These are phyloP conservation scores for Pteropus rufus DNA, from an alignment of 2,797 vertebrate species.

Conservation along the genomic window DNA sequence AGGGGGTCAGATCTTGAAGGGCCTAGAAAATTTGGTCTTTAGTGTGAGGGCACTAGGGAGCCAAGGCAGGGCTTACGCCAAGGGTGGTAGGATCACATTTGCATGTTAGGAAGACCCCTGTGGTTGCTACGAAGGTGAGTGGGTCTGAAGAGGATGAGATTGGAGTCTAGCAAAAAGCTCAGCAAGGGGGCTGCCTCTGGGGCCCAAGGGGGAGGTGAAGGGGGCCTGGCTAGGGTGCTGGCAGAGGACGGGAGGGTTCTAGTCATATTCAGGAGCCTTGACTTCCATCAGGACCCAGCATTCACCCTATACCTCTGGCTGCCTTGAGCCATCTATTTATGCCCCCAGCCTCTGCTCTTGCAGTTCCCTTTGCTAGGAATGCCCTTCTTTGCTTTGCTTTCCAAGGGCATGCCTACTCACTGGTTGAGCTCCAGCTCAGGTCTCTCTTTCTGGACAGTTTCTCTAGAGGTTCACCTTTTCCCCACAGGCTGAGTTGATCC, in stretches of 20 bases:
- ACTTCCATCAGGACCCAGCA: not conserved
- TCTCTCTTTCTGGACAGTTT: not conserved
- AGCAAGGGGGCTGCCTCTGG: not conserved
- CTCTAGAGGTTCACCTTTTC: not conserved
- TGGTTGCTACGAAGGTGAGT: too few relatives aligned
- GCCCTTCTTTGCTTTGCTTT: not conserved
- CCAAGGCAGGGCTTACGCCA: not conserved
- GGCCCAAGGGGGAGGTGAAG: not conserved
- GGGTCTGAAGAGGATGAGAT: not conserved
- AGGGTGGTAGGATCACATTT: not conserved
- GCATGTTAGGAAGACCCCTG: too few relatives aligned
- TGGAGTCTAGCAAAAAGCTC: not conserved
- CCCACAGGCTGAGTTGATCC: not conserved
- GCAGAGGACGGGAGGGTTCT: too few relatives aligned
- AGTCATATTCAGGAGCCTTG: not conserved
- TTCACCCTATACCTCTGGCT: too few relatives aligned
- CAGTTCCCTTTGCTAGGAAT: not conserved
- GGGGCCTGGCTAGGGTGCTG: not conserved
- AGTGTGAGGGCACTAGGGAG: not conserved
- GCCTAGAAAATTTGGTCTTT: not conserved
- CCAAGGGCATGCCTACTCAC: too few relatives aligned
- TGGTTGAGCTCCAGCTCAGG: not conserved
- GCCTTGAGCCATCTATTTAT: accelerated
- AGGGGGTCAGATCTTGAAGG: not conserved
- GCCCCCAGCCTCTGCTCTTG: not conserved